These are phyloP conservation scores for Dasysyrphus tricinctus DNA, from an alignment of 2,888 invertebrate species.

Conservation along the genomic window DNA sequence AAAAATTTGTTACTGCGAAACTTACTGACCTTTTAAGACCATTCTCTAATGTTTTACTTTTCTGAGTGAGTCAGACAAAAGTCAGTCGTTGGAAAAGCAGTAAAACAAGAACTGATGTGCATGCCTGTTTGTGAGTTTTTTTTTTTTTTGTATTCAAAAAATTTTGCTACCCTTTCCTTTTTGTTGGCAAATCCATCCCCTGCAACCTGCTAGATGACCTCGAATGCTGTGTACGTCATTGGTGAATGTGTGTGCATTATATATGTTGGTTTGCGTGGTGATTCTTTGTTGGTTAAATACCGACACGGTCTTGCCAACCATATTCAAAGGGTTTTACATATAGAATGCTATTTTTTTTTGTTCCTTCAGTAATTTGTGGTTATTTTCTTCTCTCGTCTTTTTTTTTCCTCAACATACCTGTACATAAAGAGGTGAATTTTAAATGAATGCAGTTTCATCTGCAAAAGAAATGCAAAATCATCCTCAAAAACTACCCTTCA, in stretches of 20 bases:
- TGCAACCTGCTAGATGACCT: constrained; percentile 43
- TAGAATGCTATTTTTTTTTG: not conserved
- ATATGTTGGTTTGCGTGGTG: constrained; percentile 23
- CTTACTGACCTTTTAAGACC: too few species aligned
- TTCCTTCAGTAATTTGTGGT: constrained; percentile 51
- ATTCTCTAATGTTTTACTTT: too few species aligned
- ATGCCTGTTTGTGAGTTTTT: too few species aligned
- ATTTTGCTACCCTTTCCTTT: too few species aligned
- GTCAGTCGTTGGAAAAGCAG: too few species aligned
- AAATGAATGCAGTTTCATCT: constrained; percentile 53
- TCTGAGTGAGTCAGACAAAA: too few species aligned
- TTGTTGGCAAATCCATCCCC: not conserved
- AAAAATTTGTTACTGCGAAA: too few species aligned
- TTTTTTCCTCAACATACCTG: not conserved
- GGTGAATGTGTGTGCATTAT: not conserved
- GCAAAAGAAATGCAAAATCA: constrained; percentile 17
- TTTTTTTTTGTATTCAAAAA: too few species aligned
- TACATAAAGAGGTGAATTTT: constrained; percentile 16
- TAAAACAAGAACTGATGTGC: too few species aligned
- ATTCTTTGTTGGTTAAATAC: constrained; percentile 47
- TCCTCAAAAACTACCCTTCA: not conserved
- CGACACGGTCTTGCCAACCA: constrained; percentile 30
- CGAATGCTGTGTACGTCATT: constrained; percentile 43
- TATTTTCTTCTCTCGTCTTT: constrained; percentile 30
- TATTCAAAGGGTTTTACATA: constrained; percentile 11